Percentiles rank a stretch among this genome's conserved stretches.
Conservation (phyloP, 92 coral and sea anemone species). For the Bergia puertoricense region DNA sequence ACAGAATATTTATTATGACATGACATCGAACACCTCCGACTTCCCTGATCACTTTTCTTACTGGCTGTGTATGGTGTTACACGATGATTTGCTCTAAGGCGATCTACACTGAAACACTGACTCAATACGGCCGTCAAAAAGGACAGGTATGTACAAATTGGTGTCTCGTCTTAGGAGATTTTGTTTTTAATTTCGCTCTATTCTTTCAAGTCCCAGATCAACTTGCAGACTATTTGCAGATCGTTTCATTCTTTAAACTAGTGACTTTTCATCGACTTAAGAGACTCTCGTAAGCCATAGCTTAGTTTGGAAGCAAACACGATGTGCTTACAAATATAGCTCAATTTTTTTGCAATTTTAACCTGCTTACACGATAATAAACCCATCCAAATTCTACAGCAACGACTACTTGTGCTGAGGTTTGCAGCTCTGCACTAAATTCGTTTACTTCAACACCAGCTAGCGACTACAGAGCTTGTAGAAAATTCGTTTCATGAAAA, state of each 20-base stretch:
- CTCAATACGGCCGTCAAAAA: slow-evolving; percentile 13
- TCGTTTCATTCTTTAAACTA: not conserved
- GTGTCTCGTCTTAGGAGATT: not conserved
- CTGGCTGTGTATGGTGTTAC: slow-evolving; percentile 8
- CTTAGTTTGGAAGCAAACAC: not conserved
- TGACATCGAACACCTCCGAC: slow-evolving; percentile 28
- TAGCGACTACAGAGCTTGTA: not conserved
- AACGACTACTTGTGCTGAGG: not conserved
- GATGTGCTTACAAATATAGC: not conserved
- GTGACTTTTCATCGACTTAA: not conserved
- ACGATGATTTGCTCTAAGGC: slow-evolving; percentile 35
- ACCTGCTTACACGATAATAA: not conserved
- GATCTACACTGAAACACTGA: slow-evolving; percentile 17
- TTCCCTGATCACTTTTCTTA: slow-evolving; percentile 35
- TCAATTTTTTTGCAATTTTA: not conserved
- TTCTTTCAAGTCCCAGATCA: not conserved
- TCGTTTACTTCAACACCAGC: not conserved
- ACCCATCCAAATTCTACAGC: not conserved
- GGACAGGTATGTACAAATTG: slow-evolving; percentile 22
- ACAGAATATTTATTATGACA: slow-evolving; percentile 30
- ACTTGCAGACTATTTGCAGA: not conserved
- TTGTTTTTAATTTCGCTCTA: not conserved
- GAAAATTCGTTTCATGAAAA: not conserved
- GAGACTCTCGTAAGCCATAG: not conserved
- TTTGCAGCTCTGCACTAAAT: not conserved